Conservation (phyloP, 2,888 invertebrate genomes). For the Cosmia pyralina region DNA sequence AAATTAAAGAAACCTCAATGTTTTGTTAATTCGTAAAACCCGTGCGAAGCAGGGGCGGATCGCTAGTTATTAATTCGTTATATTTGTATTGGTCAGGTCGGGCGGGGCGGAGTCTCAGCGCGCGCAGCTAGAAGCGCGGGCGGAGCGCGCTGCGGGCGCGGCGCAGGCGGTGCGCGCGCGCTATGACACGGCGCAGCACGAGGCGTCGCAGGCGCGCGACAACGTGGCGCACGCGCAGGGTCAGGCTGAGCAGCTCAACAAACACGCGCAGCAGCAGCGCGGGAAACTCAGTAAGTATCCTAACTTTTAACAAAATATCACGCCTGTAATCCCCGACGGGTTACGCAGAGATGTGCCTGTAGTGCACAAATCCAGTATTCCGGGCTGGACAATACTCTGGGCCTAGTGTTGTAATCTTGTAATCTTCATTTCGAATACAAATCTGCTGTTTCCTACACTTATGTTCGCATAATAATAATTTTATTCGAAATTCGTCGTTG, state of each 20-base stretch:
- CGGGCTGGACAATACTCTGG: no score
- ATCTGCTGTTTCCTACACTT: no score
- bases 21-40: neutral
- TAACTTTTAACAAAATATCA: neutral
- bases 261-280: slow-evolving; percentile 64
- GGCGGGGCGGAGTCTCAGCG: slow-evolving; percentile 73
- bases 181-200: slow-evolving; percentile 80
- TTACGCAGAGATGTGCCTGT: neutral
- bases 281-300: slow-evolving; percentile 68
- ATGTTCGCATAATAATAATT: no score
- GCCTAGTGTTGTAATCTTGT: no score
- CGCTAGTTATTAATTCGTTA: neutral
- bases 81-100: slow-evolving; percentile 56
- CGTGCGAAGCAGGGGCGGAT: no score
- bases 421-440: no score
- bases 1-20: neutral
- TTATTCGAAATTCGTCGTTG: no score
- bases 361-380: neutral
- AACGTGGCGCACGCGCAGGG: slow-evolving; percentile 69
- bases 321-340: neutral
- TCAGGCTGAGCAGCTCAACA: slow-evolving; percentile 69
- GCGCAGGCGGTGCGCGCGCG: slow-evolving; percentile 75
- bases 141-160: slow-evolving; percentile 63
- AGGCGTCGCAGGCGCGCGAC: slow-evolving; percentile 79
- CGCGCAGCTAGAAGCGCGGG: slow-evolving; percentile 66